phyloP scores from a whole-genome alignment of 1,140 invertebrate species.

The Ostrea denselamellosa region DNA sequence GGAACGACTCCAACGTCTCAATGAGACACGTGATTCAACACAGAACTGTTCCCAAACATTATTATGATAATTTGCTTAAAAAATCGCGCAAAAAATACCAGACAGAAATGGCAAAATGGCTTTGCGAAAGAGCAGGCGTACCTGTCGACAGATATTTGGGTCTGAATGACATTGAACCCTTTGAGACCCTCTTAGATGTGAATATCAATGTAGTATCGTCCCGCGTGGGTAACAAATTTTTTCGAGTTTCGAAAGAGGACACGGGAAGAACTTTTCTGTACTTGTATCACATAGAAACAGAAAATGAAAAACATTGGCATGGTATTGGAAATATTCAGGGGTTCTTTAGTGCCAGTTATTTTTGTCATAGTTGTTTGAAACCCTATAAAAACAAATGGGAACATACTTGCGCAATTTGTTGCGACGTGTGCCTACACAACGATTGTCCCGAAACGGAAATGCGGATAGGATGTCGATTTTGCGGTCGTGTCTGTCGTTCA shows the following conservation, averaged over 20 bases:
- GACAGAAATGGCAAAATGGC: background rate
- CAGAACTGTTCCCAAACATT: background rate
- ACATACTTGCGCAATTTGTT: too few relatives aligned
- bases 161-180: background rate
- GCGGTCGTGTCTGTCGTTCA: too few relatives aligned
- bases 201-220: background rate
- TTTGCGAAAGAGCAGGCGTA: background rate
- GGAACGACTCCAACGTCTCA: background rate
- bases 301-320: too few relatives aligned
- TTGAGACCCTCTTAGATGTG: background rate
- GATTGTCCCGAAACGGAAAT: too few relatives aligned
- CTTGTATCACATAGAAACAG: background rate
- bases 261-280: background rate
- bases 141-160: background rate
- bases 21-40: background rate
- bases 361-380: too few relatives aligned
- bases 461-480: too few relatives aligned
- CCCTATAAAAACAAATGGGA: too few relatives aligned
- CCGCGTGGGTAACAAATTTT: background rate
- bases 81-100: background rate
- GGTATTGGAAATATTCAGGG: too few relatives aligned
- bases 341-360: too few relatives aligned
- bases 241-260: background rate
- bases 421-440: too few relatives aligned
- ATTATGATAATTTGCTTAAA: background rate